Base-by-base conservation (phyloP, 2,113 vertebrate genomes). In the Tragelaphus buxtoni region DNA sequence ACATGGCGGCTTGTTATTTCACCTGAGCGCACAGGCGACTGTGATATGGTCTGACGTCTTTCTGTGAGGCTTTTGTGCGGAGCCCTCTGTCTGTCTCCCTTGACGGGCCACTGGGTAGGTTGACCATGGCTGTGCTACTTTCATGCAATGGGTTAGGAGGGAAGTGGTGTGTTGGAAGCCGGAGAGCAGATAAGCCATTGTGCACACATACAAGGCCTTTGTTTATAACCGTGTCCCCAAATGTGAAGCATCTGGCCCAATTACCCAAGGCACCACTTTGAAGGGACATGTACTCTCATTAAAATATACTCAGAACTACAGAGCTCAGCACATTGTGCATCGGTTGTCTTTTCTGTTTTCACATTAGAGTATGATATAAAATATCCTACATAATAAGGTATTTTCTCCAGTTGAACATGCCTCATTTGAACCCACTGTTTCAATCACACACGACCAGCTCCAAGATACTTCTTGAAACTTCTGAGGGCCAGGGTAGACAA, bases 61-160 rank as follows among this genome's bases (percentile, higher is more conserved):
- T 56, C 42, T 63, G 26, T 51, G 77, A 42, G 24, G 39, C 86
- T 83, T 97, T 96, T 94, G 92, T 97, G 77, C 6, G 4, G 47
- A 39, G 53, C 45, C 42, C 55, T 60, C 18, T 0, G 18, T 51
- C 85, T 35, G 11, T 32, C 88, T n/a, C 47, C 42, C 86, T 92
- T 94, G 49, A 76, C 1, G 14, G 77, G 91, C 60, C 80, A 81
- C 65, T 22, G 96, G 77, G 30, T 10, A 60, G 76, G 74, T 74
- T 61, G 80, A 56, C 60, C 26, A 81, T 12, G 6, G 49, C 22
- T 45, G n/a, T 32, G 91, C 74, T 18, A 0, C 69, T 65, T 85
- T 55, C 22, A 42, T n/a, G 5, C 28, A 24, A 20, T 7, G 42
- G 32, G 24, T 45, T 26, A n/a, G 89, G 51, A 49, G 42, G 45